Base-by-base conservation (phyloP, 1,140 invertebrate genomes). In the Batillaria attramentaria region DNA sequence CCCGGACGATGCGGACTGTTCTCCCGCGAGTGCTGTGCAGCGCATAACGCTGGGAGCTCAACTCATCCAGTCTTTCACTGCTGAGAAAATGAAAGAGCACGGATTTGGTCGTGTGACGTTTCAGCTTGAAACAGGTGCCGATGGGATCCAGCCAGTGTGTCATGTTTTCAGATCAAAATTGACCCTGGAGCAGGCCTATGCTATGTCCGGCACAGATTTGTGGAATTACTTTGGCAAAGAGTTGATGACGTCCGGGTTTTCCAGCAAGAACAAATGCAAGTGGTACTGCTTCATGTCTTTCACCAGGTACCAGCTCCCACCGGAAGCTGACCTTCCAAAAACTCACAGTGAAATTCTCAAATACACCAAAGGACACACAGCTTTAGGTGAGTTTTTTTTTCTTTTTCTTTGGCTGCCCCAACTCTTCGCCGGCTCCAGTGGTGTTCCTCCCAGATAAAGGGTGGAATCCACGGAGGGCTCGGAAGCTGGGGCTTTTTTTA, bases 251-350 rank as follows among this genome's bases (percentile, higher is more conserved):
- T 77, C 94, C 82, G 90, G 82, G 69, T 85, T 91, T 75, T 46
- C 79, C 3, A 94, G 91, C 87, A 94, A 91, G 88, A 94, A 92
- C 87, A 93, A 92, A 79, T 94, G 93, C 87, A 99, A 97, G 90
- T 98, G 95, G 91, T 92, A 98, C 68, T 96, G 95, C 1, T 98
- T 98, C 88, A 92, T 98, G 70, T 95, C 95, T 0, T 97, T 96
- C 87, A 98, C 96, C 0, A 92, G 94, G 81, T 98, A 95, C 90
- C 91, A 93, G 82, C 95, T 95, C 2, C 91, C 92, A 5, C 93
- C 81, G 88, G 86, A 85, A 79, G 81, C 81, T 86, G 28, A 85
- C 85, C 75, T 83, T 54, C 90, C 91, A 33, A 87, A 88, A 72
- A 94, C 94, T 20, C 95, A 97, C 87, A 93, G 94, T 72, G 94